phyloP scores from a whole-genome alignment of 2,888 invertebrate genomes.

The Thereva nobilitata region DNA sequence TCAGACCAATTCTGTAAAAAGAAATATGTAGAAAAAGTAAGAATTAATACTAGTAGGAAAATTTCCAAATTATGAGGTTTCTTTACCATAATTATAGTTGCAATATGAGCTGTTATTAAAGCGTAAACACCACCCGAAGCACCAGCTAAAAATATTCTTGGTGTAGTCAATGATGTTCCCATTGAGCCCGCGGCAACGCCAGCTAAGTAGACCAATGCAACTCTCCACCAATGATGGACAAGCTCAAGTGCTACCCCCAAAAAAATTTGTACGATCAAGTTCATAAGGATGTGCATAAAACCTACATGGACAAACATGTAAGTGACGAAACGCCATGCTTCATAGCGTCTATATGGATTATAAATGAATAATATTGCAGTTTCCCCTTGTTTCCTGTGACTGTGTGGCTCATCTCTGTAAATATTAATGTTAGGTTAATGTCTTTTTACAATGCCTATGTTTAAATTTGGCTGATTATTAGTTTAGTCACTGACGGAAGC shows the following conservation, averaged over 20 bases:
- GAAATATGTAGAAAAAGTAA: constrained; percentile 32
- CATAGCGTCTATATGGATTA: constrained; percentile 79
- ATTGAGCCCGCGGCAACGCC: constrained; percentile 86
- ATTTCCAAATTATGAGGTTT: background rate
- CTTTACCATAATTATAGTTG: constrained; percentile 78
- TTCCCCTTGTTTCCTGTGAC: constrained; percentile 53
- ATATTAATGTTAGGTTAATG: background rate
- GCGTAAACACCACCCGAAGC: constrained; percentile 97
- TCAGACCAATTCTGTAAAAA: constrained; percentile 87
- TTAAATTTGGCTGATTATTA: no score
- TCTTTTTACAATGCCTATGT: no score
- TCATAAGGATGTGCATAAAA: constrained; percentile 84
- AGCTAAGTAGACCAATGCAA: constrained; percentile 78
- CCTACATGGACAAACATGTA: constrained; percentile 98
- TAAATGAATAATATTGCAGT: constrained; percentile 82
- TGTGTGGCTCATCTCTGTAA: constrained; percentile 54
- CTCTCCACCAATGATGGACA: constrained; percentile 95
- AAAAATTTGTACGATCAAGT: constrained; percentile 87
- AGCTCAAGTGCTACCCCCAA: constrained; percentile 94
- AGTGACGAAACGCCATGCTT: constrained; percentile 91
- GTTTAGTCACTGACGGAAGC: no score
- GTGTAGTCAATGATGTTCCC: constrained; percentile 80
- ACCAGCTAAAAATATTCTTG: constrained; percentile 81
- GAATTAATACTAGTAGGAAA: background rate
- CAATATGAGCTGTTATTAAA: constrained; percentile 88